Evolutionary conservation across 2,113 vertebrate species (phyloP).

Genomic region (Pogonocichla stellata): DNA sequence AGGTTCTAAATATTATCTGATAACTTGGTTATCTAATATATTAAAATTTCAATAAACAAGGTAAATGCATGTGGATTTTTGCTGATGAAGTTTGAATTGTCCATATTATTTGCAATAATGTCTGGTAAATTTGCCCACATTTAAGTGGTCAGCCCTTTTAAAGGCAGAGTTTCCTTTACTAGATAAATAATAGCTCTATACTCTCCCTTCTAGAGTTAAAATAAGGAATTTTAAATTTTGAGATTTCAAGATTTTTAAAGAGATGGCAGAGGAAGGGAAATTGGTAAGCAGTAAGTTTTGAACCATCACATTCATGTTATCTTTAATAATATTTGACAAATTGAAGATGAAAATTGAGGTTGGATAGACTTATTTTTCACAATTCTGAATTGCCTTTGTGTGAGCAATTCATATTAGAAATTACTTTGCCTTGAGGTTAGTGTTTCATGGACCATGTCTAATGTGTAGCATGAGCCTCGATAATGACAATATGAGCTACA

Average conservation of each 20-base stretch:
- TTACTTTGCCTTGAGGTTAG: constrained; percentile 36
- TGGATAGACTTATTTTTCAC: constrained; percentile 11
- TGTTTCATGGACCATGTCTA: constrained; percentile 42
- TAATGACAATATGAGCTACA: neutral
- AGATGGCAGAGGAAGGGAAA: neutral
- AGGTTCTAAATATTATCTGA: neutral
- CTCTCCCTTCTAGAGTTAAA: neutral
- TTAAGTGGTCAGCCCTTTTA: neutral
- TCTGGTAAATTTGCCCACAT: neutral
- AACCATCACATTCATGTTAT: neutral
- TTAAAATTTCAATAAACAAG: neutral
- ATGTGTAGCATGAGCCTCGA: neutral
- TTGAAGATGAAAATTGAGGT: neutral
- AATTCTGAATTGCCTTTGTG: neutral
- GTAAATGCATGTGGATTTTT: neutral
- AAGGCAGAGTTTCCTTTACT: neutral
- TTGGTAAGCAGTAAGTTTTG: neutral
- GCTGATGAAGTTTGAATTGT: neutral
- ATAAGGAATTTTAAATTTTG: neutral
- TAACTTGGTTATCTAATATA: neutral
- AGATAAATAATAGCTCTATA: neutral
- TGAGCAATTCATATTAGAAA: constrained; percentile 14
- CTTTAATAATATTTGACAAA: constrained; percentile 6
- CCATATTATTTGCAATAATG: neutral
- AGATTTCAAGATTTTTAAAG: neutral